These are phyloP conservation scores for Neolamprologus ventralis DNA, from an alignment of 2,113 vertebrate species.

Conservation along the genomic window DNA sequence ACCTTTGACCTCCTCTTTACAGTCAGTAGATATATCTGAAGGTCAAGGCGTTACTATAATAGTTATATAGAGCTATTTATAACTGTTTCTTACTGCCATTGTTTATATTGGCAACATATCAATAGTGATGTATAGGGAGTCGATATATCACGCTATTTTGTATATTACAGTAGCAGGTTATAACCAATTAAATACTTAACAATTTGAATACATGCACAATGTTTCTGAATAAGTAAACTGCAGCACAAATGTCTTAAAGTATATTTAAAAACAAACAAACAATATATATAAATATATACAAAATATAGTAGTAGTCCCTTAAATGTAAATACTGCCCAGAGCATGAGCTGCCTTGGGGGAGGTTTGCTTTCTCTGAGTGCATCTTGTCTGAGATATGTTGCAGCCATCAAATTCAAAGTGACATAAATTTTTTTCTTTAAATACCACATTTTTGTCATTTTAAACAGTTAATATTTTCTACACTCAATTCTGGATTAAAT, in stretches of 20 bases:
- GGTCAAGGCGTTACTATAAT: background rate
- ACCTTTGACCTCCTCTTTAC: background rate
- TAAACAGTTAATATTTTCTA: background rate
- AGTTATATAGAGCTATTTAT: background rate
- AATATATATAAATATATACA: background rate
- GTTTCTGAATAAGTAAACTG: background rate
- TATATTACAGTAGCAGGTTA: background rate
- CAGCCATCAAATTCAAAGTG: background rate
- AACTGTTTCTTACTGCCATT: background rate
- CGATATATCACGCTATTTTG: background rate
- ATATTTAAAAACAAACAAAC: background rate
- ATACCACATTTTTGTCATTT: background rate
- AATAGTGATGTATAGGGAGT: background rate
- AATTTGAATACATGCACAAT: background rate
- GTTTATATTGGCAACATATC: background rate
- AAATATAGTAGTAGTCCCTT: background rate
- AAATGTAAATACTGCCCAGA: background rate
- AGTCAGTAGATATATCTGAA: accelerated
- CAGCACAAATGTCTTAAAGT: background rate
- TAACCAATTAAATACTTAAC: background rate
- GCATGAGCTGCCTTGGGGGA: background rate
- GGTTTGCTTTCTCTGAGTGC: background rate
- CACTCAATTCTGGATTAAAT: background rate
- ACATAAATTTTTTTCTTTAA: accelerated
- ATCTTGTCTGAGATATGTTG: background rate